Base-by-base conservation (phyloP, 2,797 vertebrate genomes). In the Gymnocypris eckloni region DNA sequence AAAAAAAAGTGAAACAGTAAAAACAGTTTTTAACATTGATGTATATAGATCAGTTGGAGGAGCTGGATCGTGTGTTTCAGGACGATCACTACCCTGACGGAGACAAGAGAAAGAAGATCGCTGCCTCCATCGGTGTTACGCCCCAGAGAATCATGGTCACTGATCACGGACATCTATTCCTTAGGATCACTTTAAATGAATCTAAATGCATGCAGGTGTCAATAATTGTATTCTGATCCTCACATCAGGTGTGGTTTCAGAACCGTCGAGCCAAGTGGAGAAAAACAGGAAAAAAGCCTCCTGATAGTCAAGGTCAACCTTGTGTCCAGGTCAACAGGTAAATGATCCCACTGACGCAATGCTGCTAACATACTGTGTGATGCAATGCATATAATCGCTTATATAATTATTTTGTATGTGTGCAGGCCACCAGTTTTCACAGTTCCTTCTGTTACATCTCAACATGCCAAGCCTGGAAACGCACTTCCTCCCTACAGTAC, bases 241-340 rank as follows among this genome's bases (percentile, higher is more conserved):
- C 8, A 25, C 82, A 16, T 22, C 87, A 99, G 98, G 97, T 99
- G 41, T 99, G 98, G 98, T 99, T 99, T 93, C 98, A 99, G 94
- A 99, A 99, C 91, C 97, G 98, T 66, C 92, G 98, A 82, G 98
- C 98, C 1, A 99, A 98, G 91, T 99, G 97, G 98, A 93, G 97
- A 12, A 99, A 98, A 92, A 93, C 87, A 0, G 82, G 59, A 37
- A 91, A 79, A 77, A 88, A 86, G 59, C 64, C 70, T 73, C 70
- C 89, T 1, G 43, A 56, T 25, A 81, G 70, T 22, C 85, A 37
- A 1, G 37, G 54, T 33, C 79, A 72, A 22, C 56, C 76, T 22
- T 75, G 54, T 52, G 77, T 50, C 11, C 82, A 83, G 54, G 66
- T 81, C 8, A 79, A 81, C 71, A 90, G 88, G 89, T 87, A 20